These are phyloP conservation scores for Pleuronectes platessa DNA, from an alignment of 2,113 vertebrate species.

Conservation along the genomic window DNA sequence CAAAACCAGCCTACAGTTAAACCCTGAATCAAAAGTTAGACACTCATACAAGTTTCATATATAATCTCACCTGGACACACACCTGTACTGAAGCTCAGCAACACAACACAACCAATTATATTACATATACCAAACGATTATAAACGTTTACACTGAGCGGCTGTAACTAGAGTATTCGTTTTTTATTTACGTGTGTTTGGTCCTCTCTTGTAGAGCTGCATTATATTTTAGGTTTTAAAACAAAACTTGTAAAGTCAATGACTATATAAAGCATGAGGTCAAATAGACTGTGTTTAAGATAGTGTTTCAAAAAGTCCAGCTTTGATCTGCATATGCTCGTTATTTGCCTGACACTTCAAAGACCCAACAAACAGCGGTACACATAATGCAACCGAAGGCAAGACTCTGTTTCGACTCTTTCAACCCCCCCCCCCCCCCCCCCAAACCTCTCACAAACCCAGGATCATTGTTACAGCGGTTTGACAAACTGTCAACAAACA, in stretches of 20 bases:
- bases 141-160: not conserved
- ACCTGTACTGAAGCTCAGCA: not conserved
- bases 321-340: conserved; percentile 41
- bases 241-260: not conserved
- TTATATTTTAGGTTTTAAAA: too few relatives aligned
- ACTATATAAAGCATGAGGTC: not conserved
- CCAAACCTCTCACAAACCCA: conserved; percentile 4
- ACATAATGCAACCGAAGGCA: conserved; percentile 56
- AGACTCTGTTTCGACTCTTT: conserved; percentile 33
- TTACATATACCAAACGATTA: not conserved
- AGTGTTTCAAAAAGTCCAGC: conserved; percentile 22
- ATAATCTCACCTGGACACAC: not conserved
- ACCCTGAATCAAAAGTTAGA: not conserved
- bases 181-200: not conserved
- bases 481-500: conserved; percentile 68
- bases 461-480: conserved; percentile 49
- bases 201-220: too few relatives aligned
- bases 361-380: conserved; percentile 11
- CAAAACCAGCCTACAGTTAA: not conserved
- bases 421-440: too few relatives aligned
- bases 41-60: too few relatives aligned
- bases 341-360: conserved; percentile 44
- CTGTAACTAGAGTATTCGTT: not conserved
- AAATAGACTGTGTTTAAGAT: conserved; percentile 21
- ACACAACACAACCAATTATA: not conserved